phyloP scores from a whole-genome alignment of 2,797 vertebrate species.

The Dicrostonyx torquatus region DNA sequence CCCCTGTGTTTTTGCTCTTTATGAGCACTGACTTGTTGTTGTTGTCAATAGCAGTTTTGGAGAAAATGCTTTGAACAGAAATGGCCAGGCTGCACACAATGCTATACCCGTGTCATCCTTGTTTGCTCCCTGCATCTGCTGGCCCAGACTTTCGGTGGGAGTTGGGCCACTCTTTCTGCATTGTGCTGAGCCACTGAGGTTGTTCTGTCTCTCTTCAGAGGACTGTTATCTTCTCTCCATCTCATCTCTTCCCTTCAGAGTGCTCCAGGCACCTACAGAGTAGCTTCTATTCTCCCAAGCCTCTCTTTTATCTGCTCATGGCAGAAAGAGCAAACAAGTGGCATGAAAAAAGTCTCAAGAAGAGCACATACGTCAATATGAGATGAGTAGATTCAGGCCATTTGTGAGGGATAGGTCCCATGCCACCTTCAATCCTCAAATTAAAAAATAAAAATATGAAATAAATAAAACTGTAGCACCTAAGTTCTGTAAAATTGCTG shows the following conservation, averaged over 20 bases:
- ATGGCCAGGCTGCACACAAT: background rate
- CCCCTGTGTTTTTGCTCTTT: background rate
- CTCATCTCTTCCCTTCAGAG: background rate
- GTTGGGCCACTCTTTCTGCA: background rate
- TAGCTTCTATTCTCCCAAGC: background rate
- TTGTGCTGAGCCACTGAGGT: background rate
- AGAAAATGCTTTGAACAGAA: background rate
- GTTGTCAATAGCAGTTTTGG: background rate
- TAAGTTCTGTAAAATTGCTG: conserved; percentile 19
- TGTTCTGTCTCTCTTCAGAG: background rate
- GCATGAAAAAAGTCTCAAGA: background rate
- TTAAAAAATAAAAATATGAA: background rate
- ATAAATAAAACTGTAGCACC: background rate
- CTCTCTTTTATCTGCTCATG: background rate
- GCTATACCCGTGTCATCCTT: background rate
- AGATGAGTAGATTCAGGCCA: conserved; percentile 1
- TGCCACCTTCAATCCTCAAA: background rate
- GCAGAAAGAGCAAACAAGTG: background rate
- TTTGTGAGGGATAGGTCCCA: background rate
- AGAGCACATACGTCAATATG: background rate
- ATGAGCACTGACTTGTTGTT: background rate
- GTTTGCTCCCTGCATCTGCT: background rate
- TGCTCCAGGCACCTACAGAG: background rate
- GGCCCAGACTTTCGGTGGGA: background rate
- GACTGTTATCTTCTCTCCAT: background rate